Evolutionary conservation across 2,797 vertebrate genomes (phyloP).

Genomic region (Centropyge bicolor): DNA sequence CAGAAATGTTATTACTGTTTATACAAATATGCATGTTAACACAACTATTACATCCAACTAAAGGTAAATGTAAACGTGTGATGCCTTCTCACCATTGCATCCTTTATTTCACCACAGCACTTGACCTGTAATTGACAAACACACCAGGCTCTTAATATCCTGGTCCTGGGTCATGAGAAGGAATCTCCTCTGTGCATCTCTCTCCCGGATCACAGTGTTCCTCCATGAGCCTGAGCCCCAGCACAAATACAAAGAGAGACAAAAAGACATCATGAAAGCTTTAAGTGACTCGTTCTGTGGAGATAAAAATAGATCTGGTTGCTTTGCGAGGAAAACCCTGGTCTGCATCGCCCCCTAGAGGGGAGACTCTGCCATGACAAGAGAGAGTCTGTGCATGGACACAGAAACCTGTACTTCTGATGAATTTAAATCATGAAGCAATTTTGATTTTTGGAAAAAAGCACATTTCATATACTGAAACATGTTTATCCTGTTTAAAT

Average conservation of each 20-base stretch:
- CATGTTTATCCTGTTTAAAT: background rate
- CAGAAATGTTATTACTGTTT: background rate
- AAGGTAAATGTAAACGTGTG: background rate
- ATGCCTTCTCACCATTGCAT: background rate
- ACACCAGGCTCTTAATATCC: background rate
- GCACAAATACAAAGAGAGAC: conserved; percentile 66
- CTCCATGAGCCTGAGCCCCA: conserved; percentile 29
- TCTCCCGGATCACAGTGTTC: conserved; percentile 22
- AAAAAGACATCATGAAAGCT: conserved; percentile 72
- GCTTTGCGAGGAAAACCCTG: conserved; percentile 62
- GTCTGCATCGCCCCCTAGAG: conserved; percentile 73
- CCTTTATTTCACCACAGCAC: background rate
- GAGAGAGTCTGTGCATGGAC: background rate
- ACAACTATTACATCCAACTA: background rate
- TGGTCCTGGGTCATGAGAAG: background rate
- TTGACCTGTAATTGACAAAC: conserved; percentile 14
- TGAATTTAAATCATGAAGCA: background rate
- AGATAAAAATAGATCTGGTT: conserved; percentile 77
- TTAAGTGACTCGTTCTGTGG: conserved; percentile 67
- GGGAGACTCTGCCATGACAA: conserved; percentile 52
- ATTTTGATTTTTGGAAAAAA: background rate
- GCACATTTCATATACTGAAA: background rate
- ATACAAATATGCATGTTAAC: background rate
- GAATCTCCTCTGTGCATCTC: background rate
- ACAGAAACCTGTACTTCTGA: background rate